phyloP scores from a whole-genome alignment of 2,113 vertebrate species.

The Mus musculus region GRCm39 chr1:63476501-63477000 shows the following conservation, averaged over 20 bases:
- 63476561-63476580: not conserved
- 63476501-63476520: too few relatives aligned
- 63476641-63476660: not conserved
- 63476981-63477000: accelerated
- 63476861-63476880: not conserved
- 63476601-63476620: too few relatives aligned
- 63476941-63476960: not conserved
- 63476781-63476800: not conserved
- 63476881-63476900: not conserved
- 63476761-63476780: not conserved
- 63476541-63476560: too few relatives aligned
- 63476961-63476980: not conserved
- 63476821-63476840: not conserved
- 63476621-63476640: too few relatives aligned
- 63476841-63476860: not conserved
- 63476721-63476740: not conserved
- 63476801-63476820: not conserved
- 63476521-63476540: too few relatives aligned
- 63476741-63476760: not conserved
- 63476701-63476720: not conserved
- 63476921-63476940: not conserved
- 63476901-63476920: not conserved
- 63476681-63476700: not conserved
- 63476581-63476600: too few relatives aligned
- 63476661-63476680: too few relatives aligned